Conservation (phyloP, 2,797 vertebrate species). For the Petrocephalus schoutedeni region DNA sequence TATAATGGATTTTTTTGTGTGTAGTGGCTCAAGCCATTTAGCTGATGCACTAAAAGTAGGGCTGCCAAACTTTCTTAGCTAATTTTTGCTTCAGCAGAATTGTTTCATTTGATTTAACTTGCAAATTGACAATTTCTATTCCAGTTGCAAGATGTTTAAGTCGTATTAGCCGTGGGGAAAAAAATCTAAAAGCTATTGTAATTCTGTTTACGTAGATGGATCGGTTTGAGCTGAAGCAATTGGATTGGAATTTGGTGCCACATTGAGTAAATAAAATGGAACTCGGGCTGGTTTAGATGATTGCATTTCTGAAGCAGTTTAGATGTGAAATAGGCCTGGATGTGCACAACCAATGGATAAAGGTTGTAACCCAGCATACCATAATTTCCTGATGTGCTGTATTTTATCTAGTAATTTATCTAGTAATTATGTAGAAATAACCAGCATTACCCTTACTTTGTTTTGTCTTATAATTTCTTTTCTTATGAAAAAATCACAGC, state of each 20-base stretch:
- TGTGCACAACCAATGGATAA: not conserved
- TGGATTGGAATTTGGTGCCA: not conserved
- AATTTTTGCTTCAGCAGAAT: not conserved
- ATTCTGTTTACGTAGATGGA: not conserved
- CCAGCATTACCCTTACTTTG: not conserved
- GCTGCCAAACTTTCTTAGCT: not conserved
- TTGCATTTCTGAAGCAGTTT: not conserved
- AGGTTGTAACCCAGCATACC: not conserved
- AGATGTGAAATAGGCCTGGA: not conserved
- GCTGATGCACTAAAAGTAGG: not conserved
- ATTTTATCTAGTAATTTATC: not conserved
- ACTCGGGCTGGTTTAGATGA: not conserved
- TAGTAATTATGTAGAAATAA: not conserved
- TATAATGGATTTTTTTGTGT: not conserved
- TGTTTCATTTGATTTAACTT: not conserved
- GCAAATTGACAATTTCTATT: not conserved
- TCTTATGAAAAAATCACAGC: not conserved
- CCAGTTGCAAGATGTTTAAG: not conserved
- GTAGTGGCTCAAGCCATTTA: not conserved
- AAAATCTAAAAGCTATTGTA: not conserved
- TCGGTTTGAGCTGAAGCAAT: not conserved
- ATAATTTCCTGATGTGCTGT: not conserved
- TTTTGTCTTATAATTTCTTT: not conserved
- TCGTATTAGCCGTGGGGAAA: not conserved
- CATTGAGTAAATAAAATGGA: not conserved